Evolutionary conservation across 2,113 vertebrate species (phyloP).

Genomic region (Marmota flaviventris): DNA sequence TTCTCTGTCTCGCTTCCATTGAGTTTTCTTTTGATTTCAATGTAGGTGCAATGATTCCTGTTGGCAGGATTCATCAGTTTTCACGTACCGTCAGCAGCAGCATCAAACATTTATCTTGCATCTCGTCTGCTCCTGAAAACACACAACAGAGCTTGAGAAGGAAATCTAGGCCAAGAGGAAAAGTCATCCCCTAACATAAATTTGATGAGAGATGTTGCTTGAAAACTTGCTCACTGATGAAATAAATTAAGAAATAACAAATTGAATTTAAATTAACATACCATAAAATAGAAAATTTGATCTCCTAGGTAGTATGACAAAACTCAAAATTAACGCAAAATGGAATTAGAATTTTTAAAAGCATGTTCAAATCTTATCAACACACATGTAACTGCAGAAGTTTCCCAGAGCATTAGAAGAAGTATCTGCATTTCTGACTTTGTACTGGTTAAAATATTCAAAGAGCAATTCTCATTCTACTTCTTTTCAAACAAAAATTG

Average conservation of each 20-base stretch:
- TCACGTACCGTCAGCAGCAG: neutral
- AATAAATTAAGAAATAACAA: neutral
- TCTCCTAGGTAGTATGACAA: neutral
- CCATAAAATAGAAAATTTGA: neutral
- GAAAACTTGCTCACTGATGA: neutral
- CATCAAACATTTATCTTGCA: constrained; percentile 8
- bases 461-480: neutral
- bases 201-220: neutral
- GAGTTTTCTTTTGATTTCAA: neutral
- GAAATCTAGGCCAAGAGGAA: neutral
- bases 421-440: neutral
- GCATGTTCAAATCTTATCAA: neutral
- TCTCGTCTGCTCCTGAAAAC: neutral
- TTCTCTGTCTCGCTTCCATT: neutral
- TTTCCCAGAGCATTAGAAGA: neutral
- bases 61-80: neutral
- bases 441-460: neutral
- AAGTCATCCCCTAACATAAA: neutral
- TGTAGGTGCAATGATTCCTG: neutral
- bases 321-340: neutral
- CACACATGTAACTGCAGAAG: rapidly evolving
- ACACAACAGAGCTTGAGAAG: neutral
- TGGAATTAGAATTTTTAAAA: neutral
- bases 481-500: neutral
- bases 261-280: neutral